A percentile compares a stretch with the other conserved stretches of the same genome.
These are phyloP conservation scores for Agelastica alni DNA, from an alignment of 2,888 invertebrate species.

Conservation along the genomic window DNA sequence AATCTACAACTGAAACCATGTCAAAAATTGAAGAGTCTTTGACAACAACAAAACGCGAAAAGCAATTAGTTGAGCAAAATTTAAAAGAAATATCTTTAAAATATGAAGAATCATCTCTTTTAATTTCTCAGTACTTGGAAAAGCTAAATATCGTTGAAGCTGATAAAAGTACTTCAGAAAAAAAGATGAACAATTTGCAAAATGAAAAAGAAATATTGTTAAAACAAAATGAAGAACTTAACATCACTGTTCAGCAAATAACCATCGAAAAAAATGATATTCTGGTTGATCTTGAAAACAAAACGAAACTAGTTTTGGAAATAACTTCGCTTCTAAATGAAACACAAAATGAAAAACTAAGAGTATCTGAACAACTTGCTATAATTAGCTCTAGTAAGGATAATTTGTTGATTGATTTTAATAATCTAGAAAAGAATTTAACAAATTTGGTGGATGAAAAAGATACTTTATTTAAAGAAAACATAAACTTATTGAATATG, in stretches of 20 bases:
- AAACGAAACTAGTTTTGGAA: constrained; percentile 6
- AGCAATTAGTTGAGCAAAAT: not conserved
- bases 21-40: not conserved
- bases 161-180: not conserved
- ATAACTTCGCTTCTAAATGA: not conserved
- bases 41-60: not conserved
- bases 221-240: not conserved
- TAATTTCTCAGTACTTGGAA: not conserved
- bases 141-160: not conserved
- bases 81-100: not conserved
- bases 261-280: not conserved
- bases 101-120: not conserved
- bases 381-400: not conserved
- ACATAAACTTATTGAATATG: not conserved
- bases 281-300: not conserved
- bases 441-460: not conserved
- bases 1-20: not conserved
- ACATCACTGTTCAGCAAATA: not conserved
- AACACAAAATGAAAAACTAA: constrained; percentile 2
- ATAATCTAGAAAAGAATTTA: not conserved
- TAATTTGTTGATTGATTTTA: not conserved
- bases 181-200: constrained; percentile 1
- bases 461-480: not conserved
- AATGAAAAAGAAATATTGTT: not conserved
- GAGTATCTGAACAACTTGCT: constrained; percentile 1